phyloP scores from a whole-genome alignment of 2,888 invertebrate species.

The Synanthedon andrenaeformis region DNA sequence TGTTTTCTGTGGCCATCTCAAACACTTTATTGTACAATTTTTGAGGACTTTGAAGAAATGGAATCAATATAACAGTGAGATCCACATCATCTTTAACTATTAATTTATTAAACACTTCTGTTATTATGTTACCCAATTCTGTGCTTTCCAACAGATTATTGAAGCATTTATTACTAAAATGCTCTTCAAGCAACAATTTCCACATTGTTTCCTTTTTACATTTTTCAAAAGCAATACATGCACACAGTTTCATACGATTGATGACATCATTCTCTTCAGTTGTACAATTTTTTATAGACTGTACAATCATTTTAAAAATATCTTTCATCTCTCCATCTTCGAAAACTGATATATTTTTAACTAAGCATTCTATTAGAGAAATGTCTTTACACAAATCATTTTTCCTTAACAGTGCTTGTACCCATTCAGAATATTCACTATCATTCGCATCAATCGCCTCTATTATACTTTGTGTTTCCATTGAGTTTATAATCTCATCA shows the following conservation, averaged over 20 bases:
- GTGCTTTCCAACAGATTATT: constrained; percentile 21
- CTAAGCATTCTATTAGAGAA: constrained; percentile 25
- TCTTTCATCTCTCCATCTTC: constrained; percentile 27
- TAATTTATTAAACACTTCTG: constrained; percentile 50
- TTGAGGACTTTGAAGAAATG: constrained; percentile 49
- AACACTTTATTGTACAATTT: constrained; percentile 41
- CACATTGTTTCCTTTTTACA: constrained; percentile 25
- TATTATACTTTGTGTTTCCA: constrained; percentile 27
- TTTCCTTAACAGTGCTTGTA: constrained; percentile 38
- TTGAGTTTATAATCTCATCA: constrained; percentile 35
- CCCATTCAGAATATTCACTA: constrained; percentile 32
- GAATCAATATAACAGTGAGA: constrained; percentile 30
- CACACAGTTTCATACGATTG: constrained; percentile 20
- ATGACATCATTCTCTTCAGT: constrained; percentile 17
- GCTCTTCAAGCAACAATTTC: constrained; percentile 30
- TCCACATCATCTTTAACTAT: constrained; percentile 29
- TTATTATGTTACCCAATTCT: constrained; percentile 29
- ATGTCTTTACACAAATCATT: constrained; percentile 29
- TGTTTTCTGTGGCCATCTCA: constrained; percentile 35
- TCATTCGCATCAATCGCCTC: constrained; percentile 28
- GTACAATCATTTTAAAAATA: constrained; percentile 19
- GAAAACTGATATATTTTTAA: constrained; percentile 24
- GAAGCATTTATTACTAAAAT: constrained; percentile 32
- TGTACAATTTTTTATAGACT: constrained; percentile 17
- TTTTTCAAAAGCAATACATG: constrained; percentile 33